Conservation (phyloP, 2,888 invertebrate species). For the Cremastobaeus sp. region DNA sequence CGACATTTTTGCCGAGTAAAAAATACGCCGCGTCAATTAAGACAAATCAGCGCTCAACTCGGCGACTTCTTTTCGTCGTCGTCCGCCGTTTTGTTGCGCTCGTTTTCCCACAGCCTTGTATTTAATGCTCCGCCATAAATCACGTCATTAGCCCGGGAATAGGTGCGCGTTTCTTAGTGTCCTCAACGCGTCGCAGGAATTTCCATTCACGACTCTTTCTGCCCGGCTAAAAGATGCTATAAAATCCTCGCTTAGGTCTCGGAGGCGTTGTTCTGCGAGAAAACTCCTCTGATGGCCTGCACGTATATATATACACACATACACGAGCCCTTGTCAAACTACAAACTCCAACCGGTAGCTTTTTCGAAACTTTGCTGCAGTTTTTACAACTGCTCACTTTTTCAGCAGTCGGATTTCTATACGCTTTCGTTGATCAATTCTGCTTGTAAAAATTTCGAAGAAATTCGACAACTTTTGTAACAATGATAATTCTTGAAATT, state of each 20-base stretch:
- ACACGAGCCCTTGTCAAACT: no score
- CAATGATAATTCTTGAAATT: no score
- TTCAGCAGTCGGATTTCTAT: no score
- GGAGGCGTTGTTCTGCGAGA: constrained; percentile 2
- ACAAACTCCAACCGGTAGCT: no score
- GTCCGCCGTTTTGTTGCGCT: constrained; percentile 12
- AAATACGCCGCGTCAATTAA: constrained; percentile 14
- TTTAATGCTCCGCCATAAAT: constrained; percentile 38
- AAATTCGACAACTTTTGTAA: no score
- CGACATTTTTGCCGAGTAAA: no score
- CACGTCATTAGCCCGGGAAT: constrained; percentile 30
- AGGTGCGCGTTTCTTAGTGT: constrained; percentile 29
- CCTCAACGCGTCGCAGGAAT: constrained; percentile 30
- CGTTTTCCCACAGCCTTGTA: constrained; percentile 33
- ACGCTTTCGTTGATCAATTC: no score
- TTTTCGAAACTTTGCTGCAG: no score
- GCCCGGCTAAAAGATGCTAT: constrained; percentile 1
- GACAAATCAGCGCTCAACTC: constrained; percentile 1
- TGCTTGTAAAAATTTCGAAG: no score
- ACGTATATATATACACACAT: no score
- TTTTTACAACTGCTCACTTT: no score
- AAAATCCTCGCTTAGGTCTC: no score
- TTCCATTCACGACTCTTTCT: constrained; percentile 38
- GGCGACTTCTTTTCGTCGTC: neutral
- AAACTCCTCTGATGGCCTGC: neutral